Conservation (phyloP, 2,797 vertebrate species). For the Acestrorhynchus altus region DNA sequence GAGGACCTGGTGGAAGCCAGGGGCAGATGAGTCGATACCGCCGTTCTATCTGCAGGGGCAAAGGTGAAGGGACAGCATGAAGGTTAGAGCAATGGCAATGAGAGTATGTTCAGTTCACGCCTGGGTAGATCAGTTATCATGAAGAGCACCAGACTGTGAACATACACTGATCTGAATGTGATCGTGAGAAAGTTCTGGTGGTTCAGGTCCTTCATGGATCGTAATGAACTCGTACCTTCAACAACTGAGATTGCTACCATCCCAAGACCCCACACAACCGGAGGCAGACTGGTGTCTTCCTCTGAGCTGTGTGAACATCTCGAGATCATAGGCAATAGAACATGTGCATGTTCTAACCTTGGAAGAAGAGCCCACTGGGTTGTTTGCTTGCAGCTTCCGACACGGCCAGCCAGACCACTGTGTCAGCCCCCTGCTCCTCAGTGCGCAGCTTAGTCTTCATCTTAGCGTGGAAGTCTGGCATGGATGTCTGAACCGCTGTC, state of each 20-base stretch:
- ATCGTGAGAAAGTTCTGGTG: too few species aligned
- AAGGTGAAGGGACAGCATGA: neutral
- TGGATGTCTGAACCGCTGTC: slow-evolving; percentile 79
- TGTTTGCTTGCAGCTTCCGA: slow-evolving; percentile 70
- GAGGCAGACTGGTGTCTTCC: too few species aligned
- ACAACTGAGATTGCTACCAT: too few species aligned
- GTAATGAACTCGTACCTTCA: too few species aligned
- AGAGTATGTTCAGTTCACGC: too few species aligned
- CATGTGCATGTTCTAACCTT: slow-evolving; percentile 69
- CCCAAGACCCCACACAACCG: too few species aligned
- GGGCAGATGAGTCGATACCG: slow-evolving; percentile 80
- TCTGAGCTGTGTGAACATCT: too few species aligned
- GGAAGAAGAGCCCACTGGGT: slow-evolving; percentile 82
- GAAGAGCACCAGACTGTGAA: too few species aligned
- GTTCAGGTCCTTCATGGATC: too few species aligned
- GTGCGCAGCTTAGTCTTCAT: slow-evolving; percentile 82
- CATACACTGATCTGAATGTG: too few species aligned
- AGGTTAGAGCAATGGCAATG: neutral
- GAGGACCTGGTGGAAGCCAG: slow-evolving; percentile 78
- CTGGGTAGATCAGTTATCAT: too few species aligned
- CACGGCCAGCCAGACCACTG: slow-evolving; percentile 78
- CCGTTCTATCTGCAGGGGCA: slow-evolving; percentile 75
- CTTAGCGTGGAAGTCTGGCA: slow-evolving; percentile 83
- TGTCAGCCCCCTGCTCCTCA: slow-evolving; percentile 83
- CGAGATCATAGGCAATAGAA: too few species aligned